Percentiles rank a stretch among this genome's conserved stretches.
Conservation (phyloP, 64 coral and sea anemone species). For the Acropora tenuis region DNA sequence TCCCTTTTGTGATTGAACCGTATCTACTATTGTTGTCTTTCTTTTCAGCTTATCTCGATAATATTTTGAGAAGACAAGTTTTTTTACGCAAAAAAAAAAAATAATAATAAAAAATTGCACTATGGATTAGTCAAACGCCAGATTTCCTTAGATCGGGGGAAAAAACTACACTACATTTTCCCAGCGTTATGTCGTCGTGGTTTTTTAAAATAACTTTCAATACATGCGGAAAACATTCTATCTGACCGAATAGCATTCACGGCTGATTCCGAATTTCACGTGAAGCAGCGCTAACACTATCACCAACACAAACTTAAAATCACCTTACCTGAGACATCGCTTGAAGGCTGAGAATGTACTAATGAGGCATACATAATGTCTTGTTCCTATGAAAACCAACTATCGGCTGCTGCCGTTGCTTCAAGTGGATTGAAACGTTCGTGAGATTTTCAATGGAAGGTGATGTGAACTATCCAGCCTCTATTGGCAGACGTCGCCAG, state of each 20-base stretch:
- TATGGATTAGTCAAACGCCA: too few relatives aligned
- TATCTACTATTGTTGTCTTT: too few relatives aligned
- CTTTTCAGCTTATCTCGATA: too few relatives aligned
- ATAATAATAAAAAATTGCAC: too few relatives aligned
- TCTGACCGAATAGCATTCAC: not conserved
- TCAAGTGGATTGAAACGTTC: not conserved
- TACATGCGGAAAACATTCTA: too few relatives aligned
- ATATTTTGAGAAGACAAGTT: too few relatives aligned
- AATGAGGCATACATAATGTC: slow-evolving; percentile 33
- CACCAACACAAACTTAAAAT: not conserved
- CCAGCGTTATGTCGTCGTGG: too few relatives aligned
- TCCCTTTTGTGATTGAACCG: not conserved
- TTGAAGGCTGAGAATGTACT: not conserved
- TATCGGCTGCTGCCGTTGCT: not conserved
- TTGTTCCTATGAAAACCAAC: not conserved
- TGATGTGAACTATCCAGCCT: not conserved
- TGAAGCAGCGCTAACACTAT: not conserved
- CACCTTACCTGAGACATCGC: slow-evolving; percentile 10
- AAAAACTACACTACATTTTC: too few relatives aligned
- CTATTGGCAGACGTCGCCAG: not conserved
- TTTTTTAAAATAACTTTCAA: too few relatives aligned
- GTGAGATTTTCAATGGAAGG: not conserved
- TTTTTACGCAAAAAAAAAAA: too few relatives aligned
- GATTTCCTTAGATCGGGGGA: too few relatives aligned
- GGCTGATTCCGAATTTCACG: not conserved